Evolutionary conservation across 2,888 invertebrate species (phyloP).

Genomic region (Altica lythri): DNA sequence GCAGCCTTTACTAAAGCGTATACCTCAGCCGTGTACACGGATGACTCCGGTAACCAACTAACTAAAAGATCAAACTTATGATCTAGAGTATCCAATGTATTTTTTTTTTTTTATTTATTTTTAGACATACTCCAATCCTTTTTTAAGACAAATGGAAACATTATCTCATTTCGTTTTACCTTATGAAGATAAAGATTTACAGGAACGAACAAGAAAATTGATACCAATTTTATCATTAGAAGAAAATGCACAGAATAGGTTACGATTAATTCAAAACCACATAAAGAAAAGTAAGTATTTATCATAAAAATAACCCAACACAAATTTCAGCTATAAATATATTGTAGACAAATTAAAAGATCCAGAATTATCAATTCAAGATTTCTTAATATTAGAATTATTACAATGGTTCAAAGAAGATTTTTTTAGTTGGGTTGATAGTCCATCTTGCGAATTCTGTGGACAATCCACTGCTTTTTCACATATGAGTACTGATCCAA

Average conservation of each 20-base stretch:
- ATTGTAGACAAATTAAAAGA: conserved; percentile 44
- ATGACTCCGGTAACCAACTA: too few species aligned
- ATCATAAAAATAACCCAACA: neutral
- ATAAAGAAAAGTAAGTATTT: conserved; percentile 60
- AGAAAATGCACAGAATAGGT: conserved; percentile 65
- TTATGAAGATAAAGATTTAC: conserved; percentile 72
- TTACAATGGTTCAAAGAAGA: conserved; percentile 90
- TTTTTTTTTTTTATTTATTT: too few species aligned
- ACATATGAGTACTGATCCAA: conserved; percentile 53
- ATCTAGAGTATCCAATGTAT: too few species aligned
- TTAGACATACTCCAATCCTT: conserved; percentile 46
- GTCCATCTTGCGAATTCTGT: conserved; percentile 74
- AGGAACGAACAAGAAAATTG: conserved; percentile 65
- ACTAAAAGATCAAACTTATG: too few species aligned
- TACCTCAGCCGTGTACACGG: too few species aligned
- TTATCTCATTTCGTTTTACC: conserved; percentile 46
- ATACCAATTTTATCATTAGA: conserved; percentile 73
- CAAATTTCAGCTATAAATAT: neutral
- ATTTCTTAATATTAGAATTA: conserved; percentile 78
- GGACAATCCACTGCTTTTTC: conserved; percentile 59
- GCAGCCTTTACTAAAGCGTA: too few species aligned
- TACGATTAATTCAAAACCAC: conserved; percentile 66
- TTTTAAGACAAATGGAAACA: conserved; percentile 47
- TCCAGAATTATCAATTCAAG: conserved; percentile 61
- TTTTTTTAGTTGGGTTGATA: conserved; percentile 92